Percentiles rank a stretch among this genome's conserved stretches.
Conservation (phyloP, 2,113 vertebrate genomes). For the Anarhynchus alexandrinus region DNA sequence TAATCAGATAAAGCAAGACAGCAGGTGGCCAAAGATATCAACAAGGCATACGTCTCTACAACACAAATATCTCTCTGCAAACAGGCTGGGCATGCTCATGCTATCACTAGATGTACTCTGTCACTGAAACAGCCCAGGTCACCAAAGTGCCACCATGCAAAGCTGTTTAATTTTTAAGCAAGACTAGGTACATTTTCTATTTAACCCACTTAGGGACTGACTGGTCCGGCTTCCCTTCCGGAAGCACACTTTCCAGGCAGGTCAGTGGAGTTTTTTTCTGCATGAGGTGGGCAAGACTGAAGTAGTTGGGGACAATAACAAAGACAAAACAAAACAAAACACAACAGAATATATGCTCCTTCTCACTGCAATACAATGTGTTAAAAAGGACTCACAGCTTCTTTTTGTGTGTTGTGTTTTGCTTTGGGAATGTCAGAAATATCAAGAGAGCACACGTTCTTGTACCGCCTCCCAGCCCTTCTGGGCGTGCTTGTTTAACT, state of each 20-base stretch:
- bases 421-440: not conserved
- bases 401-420: not conserved
- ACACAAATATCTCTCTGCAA: not conserved
- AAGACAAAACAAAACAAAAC: not conserved
- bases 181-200: not conserved
- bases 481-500: not conserved
- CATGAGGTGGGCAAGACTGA: not conserved
- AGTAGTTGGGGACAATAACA: not conserved
- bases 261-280: not conserved
- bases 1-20: not conserved
- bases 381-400: not conserved
- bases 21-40: not conserved
- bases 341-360: not conserved
- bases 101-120: not conserved
- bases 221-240: not conserved
- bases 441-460: not conserved
- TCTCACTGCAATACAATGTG: not conserved
- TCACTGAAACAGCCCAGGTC: not conserved
- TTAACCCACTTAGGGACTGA: not conserved
- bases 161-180: slow-evolving; percentile 10
- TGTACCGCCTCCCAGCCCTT: not conserved
- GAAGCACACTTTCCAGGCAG: not conserved
- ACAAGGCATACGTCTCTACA: not conserved
- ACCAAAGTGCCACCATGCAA: not conserved
- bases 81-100: not conserved